These are phyloP conservation scores for Caenorhabditis brenneri DNA, from an alignment of 1,140 invertebrate genomes.

Conservation along the genomic window DNA sequence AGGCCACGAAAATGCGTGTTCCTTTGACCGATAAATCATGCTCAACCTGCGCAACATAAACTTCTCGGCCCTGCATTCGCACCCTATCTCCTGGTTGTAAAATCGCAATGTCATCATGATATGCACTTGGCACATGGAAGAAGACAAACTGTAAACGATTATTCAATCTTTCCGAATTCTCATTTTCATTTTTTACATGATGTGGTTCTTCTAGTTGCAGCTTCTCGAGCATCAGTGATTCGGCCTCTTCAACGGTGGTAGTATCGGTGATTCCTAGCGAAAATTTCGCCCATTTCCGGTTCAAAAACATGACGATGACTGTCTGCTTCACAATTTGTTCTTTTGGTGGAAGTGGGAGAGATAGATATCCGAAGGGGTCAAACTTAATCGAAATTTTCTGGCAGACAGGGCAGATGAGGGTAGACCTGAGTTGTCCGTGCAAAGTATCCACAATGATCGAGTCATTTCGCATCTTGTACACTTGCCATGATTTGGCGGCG, in stretches of 20 bases:
- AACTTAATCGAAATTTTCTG: constrained; percentile 75
- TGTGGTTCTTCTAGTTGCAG: not conserved
- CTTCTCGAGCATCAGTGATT: constrained; percentile 49
- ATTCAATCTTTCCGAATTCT: not conserved
- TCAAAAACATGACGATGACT: constrained; percentile 59
- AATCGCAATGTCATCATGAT: not conserved
- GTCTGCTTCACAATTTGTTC: constrained; percentile 71
- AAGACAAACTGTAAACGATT: not conserved
- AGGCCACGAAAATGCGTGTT: constrained; percentile 24
- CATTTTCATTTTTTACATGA: not conserved
- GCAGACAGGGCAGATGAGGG: constrained; percentile 77
- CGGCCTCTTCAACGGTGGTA: constrained; percentile 56
- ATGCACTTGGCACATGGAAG: constrained; percentile 19
- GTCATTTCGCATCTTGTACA: constrained; percentile 77
- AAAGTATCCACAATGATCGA: constrained; percentile 78
- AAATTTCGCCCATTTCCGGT: constrained; percentile 70
- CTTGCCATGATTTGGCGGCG: constrained; percentile 76
- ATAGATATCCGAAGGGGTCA: constrained; percentile 77
- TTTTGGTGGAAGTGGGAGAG: constrained; percentile 75
- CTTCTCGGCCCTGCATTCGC: constrained; percentile 9
- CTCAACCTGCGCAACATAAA: constrained; percentile 14
- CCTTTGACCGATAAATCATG: not conserved
- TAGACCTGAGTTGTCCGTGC: constrained; percentile 78
- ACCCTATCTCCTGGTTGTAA: not conserved
- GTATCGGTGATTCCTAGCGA: constrained; percentile 10